Conservation (phyloP, 2,797 vertebrate genomes). For the Onychomys torridus region DNA sequence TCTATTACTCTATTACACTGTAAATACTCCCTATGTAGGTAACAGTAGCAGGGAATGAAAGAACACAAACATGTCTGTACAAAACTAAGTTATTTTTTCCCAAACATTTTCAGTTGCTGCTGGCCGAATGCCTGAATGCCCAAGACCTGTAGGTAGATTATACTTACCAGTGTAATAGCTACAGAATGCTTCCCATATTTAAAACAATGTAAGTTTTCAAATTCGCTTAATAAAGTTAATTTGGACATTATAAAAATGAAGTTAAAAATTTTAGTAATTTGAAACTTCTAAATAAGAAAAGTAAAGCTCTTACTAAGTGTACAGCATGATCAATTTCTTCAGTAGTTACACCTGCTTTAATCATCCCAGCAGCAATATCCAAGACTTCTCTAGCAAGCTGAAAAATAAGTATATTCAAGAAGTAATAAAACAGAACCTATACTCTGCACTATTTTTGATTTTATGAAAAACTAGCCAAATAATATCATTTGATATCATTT, state of each 20-base stretch:
- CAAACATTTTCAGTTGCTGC: neutral
- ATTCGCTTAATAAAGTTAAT: neutral
- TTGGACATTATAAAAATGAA: slow-evolving; percentile 24
- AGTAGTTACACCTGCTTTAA: slow-evolving; percentile 97
- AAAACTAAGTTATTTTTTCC: neutral
- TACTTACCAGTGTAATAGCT: neutral
- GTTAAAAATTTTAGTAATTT: slow-evolving; percentile 3
- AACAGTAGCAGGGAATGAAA: neutral
- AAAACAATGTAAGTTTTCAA: slow-evolving; percentile 46
- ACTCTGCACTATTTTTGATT: neutral
- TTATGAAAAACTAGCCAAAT: neutral
- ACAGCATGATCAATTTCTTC: slow-evolving; percentile 99
- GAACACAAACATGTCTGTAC: neutral
- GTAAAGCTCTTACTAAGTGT: slow-evolving; percentile 93
- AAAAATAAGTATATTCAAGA: slow-evolving; percentile 65
- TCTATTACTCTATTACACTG: neutral
- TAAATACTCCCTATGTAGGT: neutral
- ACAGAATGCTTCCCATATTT: slow-evolving; percentile 12
- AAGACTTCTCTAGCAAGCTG: slow-evolving; percentile 98
- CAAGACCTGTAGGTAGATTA: neutral
- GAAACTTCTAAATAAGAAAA: slow-evolving; percentile 46
- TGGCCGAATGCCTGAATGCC: neutral
- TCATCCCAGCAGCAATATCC: slow-evolving; percentile 97
- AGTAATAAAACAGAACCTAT: neutral
- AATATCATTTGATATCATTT: slow-evolving; percentile 1